Conservation (phyloP, 1,140 invertebrate species). For the Papilio aristodemus region DNA sequence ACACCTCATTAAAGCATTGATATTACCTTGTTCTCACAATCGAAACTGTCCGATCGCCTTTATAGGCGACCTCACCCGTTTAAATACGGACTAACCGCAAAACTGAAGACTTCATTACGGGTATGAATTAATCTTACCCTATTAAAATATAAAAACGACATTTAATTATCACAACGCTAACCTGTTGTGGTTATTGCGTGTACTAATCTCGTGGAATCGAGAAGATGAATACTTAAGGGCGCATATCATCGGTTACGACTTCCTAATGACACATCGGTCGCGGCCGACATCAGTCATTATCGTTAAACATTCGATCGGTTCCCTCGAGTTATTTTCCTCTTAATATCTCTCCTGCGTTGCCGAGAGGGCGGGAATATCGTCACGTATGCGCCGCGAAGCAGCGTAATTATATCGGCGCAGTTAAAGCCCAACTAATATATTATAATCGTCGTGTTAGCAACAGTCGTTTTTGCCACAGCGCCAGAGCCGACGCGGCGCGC, state of each 20-base stretch:
- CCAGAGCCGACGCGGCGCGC: conserved; percentile 56
- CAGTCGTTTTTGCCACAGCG: conserved; percentile 69
- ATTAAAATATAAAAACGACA: conserved; percentile 20
- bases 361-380: conserved; percentile 72
- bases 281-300: conserved; percentile 73
- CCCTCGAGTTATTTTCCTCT: conserved; percentile 75
- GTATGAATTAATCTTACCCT: conserved; percentile 24
- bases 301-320: conserved; percentile 75
- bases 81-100: conserved; percentile 42
- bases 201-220: conserved; percentile 54
- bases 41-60: conserved; percentile 53
- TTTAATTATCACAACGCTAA: conserved; percentile 1
- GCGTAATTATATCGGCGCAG: conserved; percentile 77
- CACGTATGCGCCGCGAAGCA: conserved; percentile 68
- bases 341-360: conserved; percentile 71
- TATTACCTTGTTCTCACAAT: conserved; percentile 57
- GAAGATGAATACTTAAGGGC: conserved; percentile 66
- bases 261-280: conserved; percentile 78
- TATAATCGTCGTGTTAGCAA: conserved; percentile 77
- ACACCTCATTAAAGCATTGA: conserved; percentile 66
- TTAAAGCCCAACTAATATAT: conserved; percentile 78
- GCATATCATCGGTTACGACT: conserved; percentile 70
- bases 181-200: conserved; percentile 51
- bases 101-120: neutral
- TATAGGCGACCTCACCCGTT: conserved; percentile 51